Evolutionary conservation across 1,140 invertebrate species (phyloP), one percentile per base, ranked within the genome.

Genomic region (Drosophila burlai): DNA sequence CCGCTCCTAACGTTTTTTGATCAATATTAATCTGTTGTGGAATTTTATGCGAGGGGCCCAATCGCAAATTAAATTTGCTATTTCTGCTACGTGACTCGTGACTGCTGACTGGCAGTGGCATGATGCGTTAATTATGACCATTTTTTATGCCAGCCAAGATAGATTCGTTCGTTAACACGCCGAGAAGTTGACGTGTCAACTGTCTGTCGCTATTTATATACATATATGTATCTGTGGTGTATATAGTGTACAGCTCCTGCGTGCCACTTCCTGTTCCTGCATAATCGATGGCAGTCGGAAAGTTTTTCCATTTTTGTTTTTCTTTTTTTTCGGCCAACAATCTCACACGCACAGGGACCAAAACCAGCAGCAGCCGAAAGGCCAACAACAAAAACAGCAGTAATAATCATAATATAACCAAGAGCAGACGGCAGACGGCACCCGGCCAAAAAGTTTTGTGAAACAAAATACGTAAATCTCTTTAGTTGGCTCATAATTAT

Each of bases 401-500:
- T 67, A 66, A 62, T 59, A 71, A 62, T 59, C 54, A 64, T 64
- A 71, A 68, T 71, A 68, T 68, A 71, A 71, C 64, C 49, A 40
- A 47, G 75, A 78, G 47, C 62, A 61, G 63, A 40, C 58, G 50
- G 43, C 62, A 49, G 60, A 46, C 58, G 52, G 76, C 66, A 66
- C 40, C 42, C 42, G 54, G 68, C 54, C 76, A 69, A 77, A 83
- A 87, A 79, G 45, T 74, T 74, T 89, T 81, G 64, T 79, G 84
- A 84, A 90, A 89, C 84, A 84, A 90, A 79, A 90, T 90, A 78
- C 85, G 84, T 89, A 90, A 89, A 89, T 89, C 84, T 89, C 84
- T 90, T 89, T 89, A 89, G 85, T 90, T 89, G 85, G 85, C 85
- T 91, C 72, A 90, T 90, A 90, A 85, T 90, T 90, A 90, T 90